These are phyloP conservation scores for Xenops minutus DNA, from an alignment of 2,797 vertebrate species.

Conservation along the genomic window DNA sequence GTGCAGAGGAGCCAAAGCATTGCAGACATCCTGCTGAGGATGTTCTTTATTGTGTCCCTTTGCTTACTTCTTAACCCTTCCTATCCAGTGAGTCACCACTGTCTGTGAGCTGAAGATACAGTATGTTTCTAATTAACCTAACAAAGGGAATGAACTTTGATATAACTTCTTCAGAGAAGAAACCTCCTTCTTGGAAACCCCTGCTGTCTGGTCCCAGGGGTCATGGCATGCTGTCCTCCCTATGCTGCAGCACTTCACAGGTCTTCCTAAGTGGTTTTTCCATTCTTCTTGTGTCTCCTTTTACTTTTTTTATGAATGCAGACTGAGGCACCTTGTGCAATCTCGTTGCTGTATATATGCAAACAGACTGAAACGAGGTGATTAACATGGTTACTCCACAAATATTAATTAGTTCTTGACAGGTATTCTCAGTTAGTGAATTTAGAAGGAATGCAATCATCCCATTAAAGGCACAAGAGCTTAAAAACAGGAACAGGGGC, in stretches of 20 bases:
- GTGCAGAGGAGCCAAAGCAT: not conserved
- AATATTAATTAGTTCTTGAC: constrained; percentile 18
- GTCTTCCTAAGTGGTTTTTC: not conserved
- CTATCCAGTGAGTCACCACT: not conserved
- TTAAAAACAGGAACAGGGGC: not conserved
- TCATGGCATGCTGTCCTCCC: accelerated
- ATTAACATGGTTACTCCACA: constrained; percentile 4
- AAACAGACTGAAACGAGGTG: not conserved
- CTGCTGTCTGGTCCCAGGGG: accelerated
- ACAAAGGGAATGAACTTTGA: not conserved
- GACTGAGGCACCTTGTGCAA: accelerated
- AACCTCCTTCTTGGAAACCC: not conserved
- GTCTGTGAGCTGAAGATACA: accelerated
- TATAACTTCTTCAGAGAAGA: not conserved
- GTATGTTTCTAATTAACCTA: not conserved
- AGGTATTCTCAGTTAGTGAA: not conserved
- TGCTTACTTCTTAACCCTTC: not conserved
- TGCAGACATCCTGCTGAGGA: not conserved
- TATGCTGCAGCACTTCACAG: not conserved
- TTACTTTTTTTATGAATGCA: not conserved
- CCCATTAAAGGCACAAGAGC: not conserved
- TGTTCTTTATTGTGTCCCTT: not conserved
- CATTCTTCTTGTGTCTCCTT: not conserved
- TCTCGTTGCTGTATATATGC: not conserved
- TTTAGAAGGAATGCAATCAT: not conserved